Evolutionary conservation across 2,113 vertebrate genomes (phyloP).

Genomic region (Notarius lentiginosus): DNA sequence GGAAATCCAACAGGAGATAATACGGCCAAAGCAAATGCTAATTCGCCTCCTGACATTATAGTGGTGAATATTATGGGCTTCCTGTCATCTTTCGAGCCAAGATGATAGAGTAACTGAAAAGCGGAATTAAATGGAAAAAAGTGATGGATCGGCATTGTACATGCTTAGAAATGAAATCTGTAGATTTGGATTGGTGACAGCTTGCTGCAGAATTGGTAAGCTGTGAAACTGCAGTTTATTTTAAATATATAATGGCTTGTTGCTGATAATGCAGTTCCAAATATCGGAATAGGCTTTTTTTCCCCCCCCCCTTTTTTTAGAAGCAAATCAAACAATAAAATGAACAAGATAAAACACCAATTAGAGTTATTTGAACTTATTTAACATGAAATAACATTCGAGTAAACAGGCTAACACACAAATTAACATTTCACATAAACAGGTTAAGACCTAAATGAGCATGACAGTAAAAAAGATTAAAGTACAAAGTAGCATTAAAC

Average conservation of each 20-base stretch:
- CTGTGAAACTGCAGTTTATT: background rate
- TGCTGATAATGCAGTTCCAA: background rate
- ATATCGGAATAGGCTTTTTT: background rate
- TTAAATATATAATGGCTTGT: background rate
- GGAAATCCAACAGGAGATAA: slow-evolving; percentile 75
- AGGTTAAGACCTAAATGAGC: too few relatives aligned
- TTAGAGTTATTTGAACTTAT: background rate
- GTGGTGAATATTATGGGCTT: slow-evolving; percentile 64
- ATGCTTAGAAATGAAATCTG: slow-evolving; percentile 12
- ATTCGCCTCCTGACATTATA: slow-evolving; percentile 69
- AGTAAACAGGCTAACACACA: background rate
- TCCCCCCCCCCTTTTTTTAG: too few relatives aligned
- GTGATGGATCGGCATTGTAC: slow-evolving; percentile 10
- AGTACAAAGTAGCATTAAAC: too few relatives aligned
- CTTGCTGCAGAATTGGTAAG: background rate
- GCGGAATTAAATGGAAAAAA: slow-evolving; percentile 68
- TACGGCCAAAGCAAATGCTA: slow-evolving; percentile 67
- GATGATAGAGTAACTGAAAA: slow-evolving; percentile 65
- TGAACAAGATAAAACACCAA: background rate
- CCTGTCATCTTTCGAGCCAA: slow-evolving; percentile 62
- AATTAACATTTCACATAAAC: background rate
- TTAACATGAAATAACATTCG: background rate
- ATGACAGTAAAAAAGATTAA: background rate
- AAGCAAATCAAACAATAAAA: background rate
- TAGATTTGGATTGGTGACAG: background rate